These are phyloP conservation scores for Smutsia temminckii DNA, from an alignment of 2,797 vertebrate species.

Conservation along the genomic window DNA sequence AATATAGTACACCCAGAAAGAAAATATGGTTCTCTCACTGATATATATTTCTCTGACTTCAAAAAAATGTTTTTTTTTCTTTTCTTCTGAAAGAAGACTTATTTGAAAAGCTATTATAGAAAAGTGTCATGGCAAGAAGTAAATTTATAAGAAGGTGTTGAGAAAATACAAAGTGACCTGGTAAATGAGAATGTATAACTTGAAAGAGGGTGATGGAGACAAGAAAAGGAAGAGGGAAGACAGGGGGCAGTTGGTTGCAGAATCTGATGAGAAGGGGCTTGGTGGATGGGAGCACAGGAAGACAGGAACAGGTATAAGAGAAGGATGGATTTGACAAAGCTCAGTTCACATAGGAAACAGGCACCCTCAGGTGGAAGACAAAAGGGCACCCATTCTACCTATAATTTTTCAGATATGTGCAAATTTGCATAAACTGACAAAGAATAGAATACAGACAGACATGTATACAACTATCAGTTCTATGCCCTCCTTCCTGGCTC, in stretches of 20 bases:
- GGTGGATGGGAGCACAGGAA: background rate
- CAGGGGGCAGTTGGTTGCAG: background rate
- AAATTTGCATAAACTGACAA: background rate
- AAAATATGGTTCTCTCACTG: background rate
- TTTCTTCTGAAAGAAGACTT: conserved; percentile 27
- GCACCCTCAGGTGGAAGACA: background rate
- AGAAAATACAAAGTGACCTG: conserved; percentile 24
- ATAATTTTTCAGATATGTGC: background rate
- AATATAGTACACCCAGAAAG: background rate
- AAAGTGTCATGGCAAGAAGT: background rate
- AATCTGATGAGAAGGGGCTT: background rate
- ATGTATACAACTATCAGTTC: background rate
- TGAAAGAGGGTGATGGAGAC: background rate
- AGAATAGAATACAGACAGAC: background rate
- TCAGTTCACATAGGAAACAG: background rate
- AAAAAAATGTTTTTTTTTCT: background rate
- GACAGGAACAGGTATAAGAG: background rate
- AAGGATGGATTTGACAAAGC: background rate
- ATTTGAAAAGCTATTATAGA: conserved; percentile 25
- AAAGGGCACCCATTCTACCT: background rate
- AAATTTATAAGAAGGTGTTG: conserved; percentile 4
- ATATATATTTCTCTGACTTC: background rate
- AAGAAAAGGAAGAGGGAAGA: background rate
- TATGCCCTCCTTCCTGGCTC: background rate
- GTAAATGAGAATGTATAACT: background rate